Evolutionary conservation across 2,113 vertebrate genomes (phyloP), one percentile per base, ranked within the genome.

Genomic region (Phrynosoma platyrhinos): DNA sequence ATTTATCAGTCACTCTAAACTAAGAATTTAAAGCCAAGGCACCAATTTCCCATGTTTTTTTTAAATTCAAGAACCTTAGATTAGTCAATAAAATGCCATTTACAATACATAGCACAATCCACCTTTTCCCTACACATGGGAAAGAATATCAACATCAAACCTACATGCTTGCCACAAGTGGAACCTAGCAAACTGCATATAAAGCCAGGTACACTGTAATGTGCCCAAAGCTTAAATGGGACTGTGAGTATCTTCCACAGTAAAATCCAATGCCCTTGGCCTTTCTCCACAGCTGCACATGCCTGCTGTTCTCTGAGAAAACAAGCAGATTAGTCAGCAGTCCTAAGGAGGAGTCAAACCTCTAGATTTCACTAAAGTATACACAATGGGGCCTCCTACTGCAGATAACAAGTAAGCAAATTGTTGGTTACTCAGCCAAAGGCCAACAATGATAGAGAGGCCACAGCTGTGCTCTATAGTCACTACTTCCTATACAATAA

Each of bases 11-110:
- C n/a, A 40, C 21, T 40, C 72, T 74, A 88, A 83, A 83, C 20
- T 66, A 83, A 64, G 40, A 32, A 53, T 71, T 62, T 80, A 55
- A 87, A 69, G 66, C 68, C 69, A 87, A 87, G 53, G 68, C 52
- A 47, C 66, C 23, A 80, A 58, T 74, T 25, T 87, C 36, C 68
- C 23, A 14, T 72, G 10, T 9, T 36, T 36, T 36, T 81, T 32
- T 27, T 55, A 30, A 53, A 66, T 69, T 55, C 1, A 79, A 32
- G 52, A 76, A 66, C 25, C 32, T 87, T 58, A 72, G 13, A 40
- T 72, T 80, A 47, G 40, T 55, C 20, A 66, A 55, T 40, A 32
- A 80, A 55, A 53, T 40, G 4, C 32, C 36, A 58, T 80, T 80
- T 32, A 76, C 13, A 87, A 1, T 77, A 16, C 36, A 78, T 40